Conservation (phyloP, 1,140 invertebrate species). For the Nautilus pompilius region DNA sequence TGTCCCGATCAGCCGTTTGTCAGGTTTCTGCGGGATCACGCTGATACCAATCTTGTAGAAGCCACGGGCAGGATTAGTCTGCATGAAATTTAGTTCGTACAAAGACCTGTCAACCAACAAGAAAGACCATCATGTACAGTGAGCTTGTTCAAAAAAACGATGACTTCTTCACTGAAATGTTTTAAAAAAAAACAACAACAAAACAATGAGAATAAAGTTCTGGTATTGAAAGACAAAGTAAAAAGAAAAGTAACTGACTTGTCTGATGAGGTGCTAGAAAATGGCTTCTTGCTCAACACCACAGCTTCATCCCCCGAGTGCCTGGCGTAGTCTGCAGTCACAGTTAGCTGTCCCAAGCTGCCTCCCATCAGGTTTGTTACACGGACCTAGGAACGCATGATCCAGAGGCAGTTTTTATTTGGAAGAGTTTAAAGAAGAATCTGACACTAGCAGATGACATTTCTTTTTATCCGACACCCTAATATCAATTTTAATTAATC, state of each 20-base stretch:
- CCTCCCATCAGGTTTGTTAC: constrained; percentile 84
- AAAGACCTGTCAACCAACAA: constrained; percentile 65
- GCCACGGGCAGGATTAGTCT: constrained; percentile 75
- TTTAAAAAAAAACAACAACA: neutral
- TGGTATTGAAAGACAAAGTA: neutral
- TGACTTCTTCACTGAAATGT: neutral
- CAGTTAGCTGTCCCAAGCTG: constrained; percentile 66
- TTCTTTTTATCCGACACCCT: too few species aligned
- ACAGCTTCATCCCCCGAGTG: constrained; percentile 72
- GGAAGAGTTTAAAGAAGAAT: too few species aligned
- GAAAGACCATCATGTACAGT: neutral
- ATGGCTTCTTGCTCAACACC: constrained; percentile 68
- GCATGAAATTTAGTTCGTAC: constrained; percentile 76
- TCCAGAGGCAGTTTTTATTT: too few species aligned
- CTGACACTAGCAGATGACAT: too few species aligned
- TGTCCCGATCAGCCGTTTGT: constrained; percentile 61
- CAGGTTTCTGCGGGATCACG: constrained; percentile 62
- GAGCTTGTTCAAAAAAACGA: neutral
- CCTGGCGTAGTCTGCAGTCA: constrained; percentile 73
- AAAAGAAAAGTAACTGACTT: constrained; percentile 56
- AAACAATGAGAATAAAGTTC: neutral
- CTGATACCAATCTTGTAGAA: constrained; percentile 78
- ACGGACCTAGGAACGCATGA: constrained; percentile 65
- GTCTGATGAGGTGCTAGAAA: constrained; percentile 59
- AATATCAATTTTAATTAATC: too few species aligned